These are phyloP conservation scores for Tetramorium parvispinum DNA, from an alignment of 1,140 invertebrate genomes.

Conservation along the genomic window DNA sequence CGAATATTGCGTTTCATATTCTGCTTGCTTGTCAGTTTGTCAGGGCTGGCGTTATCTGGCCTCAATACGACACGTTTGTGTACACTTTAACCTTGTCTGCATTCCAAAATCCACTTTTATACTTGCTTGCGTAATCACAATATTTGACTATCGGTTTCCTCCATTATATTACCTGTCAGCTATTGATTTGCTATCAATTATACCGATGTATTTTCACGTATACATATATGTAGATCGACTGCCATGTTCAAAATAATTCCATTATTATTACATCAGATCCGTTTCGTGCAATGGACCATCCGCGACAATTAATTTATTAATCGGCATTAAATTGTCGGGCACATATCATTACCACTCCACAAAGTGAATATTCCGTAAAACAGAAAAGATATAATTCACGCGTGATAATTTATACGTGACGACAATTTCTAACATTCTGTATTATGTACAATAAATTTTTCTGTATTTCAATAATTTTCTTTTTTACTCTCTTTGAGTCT, in stretches of 20 bases:
- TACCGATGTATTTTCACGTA: neutral
- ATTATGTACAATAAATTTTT: neutral
- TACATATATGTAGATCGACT: neutral
- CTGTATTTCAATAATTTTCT: neutral
- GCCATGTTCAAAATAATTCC: slow-evolving; percentile 20
- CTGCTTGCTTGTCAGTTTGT: slow-evolving; percentile 35
- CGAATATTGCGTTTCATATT: slow-evolving; percentile 55
- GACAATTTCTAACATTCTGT: neutral
- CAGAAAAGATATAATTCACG: neutral
- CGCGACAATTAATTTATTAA: slow-evolving; percentile 33
- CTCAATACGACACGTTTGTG: neutral
- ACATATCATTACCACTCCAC: neutral
- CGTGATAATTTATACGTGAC: neutral
- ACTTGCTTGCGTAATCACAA: slow-evolving; percentile 6
- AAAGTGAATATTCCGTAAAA: neutral
- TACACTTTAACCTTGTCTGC: slow-evolving; percentile 2
- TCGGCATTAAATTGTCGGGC: neutral
- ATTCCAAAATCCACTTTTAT: slow-evolving; percentile 41
- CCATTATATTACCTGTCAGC: neutral
- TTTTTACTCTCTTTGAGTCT: neutral
- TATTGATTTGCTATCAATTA: slow-evolving; percentile 39
- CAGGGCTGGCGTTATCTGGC: neutral
- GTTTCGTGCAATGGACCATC: too few species aligned
- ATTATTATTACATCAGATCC: neutral
- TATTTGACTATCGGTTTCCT: slow-evolving; percentile 40